Evolutionary conservation across 2,888 invertebrate species (phyloP).

Genomic region (Standfussiana lucernea): DNA sequence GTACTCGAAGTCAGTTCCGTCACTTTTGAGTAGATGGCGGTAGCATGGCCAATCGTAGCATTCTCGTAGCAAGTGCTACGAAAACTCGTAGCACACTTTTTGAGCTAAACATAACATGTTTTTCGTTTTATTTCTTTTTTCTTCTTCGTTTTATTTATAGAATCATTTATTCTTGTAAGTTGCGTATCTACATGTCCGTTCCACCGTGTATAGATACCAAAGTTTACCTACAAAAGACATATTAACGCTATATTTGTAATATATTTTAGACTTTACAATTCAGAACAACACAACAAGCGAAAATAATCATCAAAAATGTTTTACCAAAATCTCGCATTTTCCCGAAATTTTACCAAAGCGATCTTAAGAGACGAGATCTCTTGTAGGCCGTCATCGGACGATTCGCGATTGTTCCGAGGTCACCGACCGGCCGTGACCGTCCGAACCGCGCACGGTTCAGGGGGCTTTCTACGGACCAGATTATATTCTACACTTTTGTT

Average conservation of each 20-base stretch:
- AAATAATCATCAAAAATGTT: background rate
- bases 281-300: background rate
- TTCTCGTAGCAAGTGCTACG: conserved; percentile 42
- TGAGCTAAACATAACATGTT: background rate
- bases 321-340: background rate
- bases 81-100: conserved; percentile 10
- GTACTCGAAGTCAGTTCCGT: conserved; percentile 10
- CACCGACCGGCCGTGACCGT: conserved; percentile 31
- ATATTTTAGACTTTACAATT: background rate
- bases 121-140: background rate
- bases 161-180: background rate
- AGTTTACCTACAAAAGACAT: background rate
- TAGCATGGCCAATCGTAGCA: conserved; percentile 15
- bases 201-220: background rate
- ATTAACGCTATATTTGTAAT: background rate
- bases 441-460: background rate
- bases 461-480: background rate
- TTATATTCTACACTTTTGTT: background rate
- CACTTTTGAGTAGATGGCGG: conserved; percentile 38
- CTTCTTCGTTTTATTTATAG: background rate
- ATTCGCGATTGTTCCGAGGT: conserved; percentile 11
- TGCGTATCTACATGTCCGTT: background rate
- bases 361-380: background rate
- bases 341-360: too few species aligned
- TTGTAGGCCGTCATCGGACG: background rate